These are phyloP conservation scores for Alcedo quadribrachys DNA, from an alignment of 2,797 vertebrate species.

Conservation along the genomic window DNA sequence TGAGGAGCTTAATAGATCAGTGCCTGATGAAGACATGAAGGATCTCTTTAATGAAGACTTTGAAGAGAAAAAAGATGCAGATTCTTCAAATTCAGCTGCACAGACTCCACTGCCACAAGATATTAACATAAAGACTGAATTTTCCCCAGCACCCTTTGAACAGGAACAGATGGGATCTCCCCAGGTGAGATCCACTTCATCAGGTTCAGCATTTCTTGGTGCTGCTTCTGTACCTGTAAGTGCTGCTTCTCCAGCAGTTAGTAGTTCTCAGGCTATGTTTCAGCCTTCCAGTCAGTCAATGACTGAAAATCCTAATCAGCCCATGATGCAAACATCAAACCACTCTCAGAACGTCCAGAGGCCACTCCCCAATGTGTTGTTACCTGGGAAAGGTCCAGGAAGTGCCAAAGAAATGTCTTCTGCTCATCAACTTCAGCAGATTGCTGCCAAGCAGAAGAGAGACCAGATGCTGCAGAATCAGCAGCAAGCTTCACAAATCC, in stretches of 20 bases:
- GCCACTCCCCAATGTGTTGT: slow-evolving; percentile 81
- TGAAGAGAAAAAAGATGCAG: slow-evolving; percentile 92
- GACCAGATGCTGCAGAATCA: slow-evolving; percentile 90
- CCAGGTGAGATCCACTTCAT: slow-evolving; percentile 85
- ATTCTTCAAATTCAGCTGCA: slow-evolving; percentile 79
- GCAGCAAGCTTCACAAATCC: slow-evolving; percentile 80
- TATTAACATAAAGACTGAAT: slow-evolving; percentile 90
- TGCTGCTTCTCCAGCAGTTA: slow-evolving; percentile 81
- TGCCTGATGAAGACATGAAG: slow-evolving; percentile 95
- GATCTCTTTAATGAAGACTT: slow-evolving; percentile 95
- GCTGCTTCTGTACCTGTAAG: slow-evolving; percentile 82
- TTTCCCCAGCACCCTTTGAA: slow-evolving; percentile 90
- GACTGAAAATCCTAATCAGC: slow-evolving; percentile 72
- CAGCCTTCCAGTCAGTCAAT: slow-evolving; percentile 78
- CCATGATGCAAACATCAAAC: slow-evolving; percentile 77
- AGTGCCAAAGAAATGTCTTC: slow-evolving; percentile 91
- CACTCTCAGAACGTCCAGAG: slow-evolving; percentile 79
- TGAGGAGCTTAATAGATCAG: slow-evolving; percentile 95
- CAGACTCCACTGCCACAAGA: slow-evolving; percentile 85
- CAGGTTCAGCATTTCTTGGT: slow-evolving; percentile 84
- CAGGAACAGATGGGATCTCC: slow-evolving; percentile 89
- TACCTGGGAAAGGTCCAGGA: slow-evolving; percentile 79
- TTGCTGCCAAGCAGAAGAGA: slow-evolving; percentile 93
- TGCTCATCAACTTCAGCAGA: slow-evolving; percentile 94
- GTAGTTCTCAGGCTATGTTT: slow-evolving; percentile 80